Evolutionary conservation across 2,113 vertebrate genomes (phyloP).

Genomic region (Myrmophylax atrothorax): DNA sequence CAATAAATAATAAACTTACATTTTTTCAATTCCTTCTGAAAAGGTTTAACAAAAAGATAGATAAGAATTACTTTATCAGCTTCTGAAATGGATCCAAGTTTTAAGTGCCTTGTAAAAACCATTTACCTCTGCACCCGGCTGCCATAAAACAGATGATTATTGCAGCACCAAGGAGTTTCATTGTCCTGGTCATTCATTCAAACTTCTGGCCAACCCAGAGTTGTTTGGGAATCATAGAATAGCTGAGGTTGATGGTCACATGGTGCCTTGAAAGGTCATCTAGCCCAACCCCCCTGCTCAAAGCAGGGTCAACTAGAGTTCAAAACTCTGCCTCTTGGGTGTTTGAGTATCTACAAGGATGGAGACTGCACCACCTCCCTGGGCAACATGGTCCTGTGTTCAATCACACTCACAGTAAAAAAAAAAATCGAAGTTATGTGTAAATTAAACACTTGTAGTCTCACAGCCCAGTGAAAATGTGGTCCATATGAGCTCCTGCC

Average conservation of each 20-base stretch:
- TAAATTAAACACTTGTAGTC: background rate
- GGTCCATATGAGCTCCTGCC: background rate
- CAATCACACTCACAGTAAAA: background rate
- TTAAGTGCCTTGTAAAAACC: slow-evolving; percentile 48
- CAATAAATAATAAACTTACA: background rate
- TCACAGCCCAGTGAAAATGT: background rate
- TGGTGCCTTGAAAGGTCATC: background rate
- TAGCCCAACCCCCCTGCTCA: background rate
- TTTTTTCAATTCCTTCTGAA: slow-evolving; percentile 13
- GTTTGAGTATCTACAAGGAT: background rate
- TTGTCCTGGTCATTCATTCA: background rate
- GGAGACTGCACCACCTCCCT: background rate
- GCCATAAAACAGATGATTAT: slow-evolving; percentile 42
- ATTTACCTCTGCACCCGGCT: slow-evolving; percentile 41
- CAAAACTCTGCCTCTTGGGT: background rate
- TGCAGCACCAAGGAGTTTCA: slow-evolving; percentile 32
- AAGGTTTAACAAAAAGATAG: background rate
- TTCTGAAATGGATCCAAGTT: slow-evolving; percentile 45
- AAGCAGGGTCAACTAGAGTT: slow-evolving; percentile 20
- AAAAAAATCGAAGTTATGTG: background rate
- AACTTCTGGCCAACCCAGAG: background rate
- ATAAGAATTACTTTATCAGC: background rate
- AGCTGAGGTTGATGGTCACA: background rate
- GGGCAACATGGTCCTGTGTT: background rate
- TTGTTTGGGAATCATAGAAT: background rate